phyloP scores from a whole-genome alignment of 2,113 vertebrate genomes.

The Circaetus cinerascens region DNA sequence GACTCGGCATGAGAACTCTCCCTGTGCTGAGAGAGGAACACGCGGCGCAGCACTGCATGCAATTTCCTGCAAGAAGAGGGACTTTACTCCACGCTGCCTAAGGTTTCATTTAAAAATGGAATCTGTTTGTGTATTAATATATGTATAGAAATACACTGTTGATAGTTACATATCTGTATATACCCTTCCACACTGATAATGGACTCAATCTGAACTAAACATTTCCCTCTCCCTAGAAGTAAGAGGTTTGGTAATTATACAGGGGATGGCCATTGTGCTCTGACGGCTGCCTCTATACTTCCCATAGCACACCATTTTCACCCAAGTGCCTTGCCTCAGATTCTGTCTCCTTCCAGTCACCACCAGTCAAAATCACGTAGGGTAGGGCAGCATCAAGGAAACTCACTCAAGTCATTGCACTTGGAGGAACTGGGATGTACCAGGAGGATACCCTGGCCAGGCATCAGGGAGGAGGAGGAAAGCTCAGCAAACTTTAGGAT shows the following conservation, averaged over 20 bases:
- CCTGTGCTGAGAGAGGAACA: not conserved
- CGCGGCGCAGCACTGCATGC: accelerated
- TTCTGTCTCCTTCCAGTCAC: not conserved
- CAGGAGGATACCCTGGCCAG: not conserved
- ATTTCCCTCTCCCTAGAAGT: not conserved
- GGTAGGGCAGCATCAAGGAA: not conserved
- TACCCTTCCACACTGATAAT: not conserved
- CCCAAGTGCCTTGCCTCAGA: not conserved
- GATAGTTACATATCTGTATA: not conserved
- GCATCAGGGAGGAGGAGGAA: not conserved
- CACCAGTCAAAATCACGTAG: not conserved
- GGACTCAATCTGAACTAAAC: not conserved
- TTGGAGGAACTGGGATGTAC: not conserved
- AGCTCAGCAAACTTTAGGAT: not conserved
- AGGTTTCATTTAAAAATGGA: not conserved
- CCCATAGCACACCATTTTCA: not conserved
- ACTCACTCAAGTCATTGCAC: not conserved
- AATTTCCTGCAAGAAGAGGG: not conserved
- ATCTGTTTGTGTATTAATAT: not conserved
- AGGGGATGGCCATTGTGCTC: not conserved
- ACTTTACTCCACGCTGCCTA: not conserved
- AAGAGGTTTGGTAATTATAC: not conserved
- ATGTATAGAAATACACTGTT: not conserved
- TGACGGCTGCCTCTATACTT: not conserved
- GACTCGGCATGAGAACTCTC: not conserved